phyloP scores from a whole-genome alignment of 2,113 vertebrate species.

The Cavia aperea region DNA sequence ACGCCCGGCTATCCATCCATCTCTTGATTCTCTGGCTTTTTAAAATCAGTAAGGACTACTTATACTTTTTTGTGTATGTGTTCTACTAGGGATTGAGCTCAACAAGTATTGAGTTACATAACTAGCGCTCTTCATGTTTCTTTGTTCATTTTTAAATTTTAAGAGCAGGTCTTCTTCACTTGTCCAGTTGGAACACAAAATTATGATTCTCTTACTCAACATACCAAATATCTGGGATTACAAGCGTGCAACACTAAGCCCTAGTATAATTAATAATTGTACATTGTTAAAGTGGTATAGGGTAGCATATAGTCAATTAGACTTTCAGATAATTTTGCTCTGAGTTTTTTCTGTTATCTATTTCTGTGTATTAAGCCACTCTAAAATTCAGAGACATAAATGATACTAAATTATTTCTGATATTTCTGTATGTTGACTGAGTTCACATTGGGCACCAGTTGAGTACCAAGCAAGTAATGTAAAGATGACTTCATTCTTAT shows the following conservation, averaged over 20 bases:
- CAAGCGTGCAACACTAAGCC: neutral
- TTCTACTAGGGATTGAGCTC: neutral
- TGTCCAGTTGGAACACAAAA: neutral
- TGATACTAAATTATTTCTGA: neutral
- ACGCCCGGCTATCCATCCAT: neutral
- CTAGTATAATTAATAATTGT: neutral
- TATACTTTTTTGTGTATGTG: neutral
- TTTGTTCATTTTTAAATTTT: neutral
- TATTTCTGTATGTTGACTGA: neutral
- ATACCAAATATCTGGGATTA: neutral
- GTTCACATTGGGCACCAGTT: neutral
- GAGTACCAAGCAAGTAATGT: neutral
- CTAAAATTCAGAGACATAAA: neutral
- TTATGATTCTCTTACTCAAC: neutral
- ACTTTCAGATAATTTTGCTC: neutral
- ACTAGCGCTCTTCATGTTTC: too few relatives aligned
- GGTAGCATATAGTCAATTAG: neutral
- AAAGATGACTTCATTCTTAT: neutral
- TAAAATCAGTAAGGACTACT: neutral
- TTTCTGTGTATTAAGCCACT: neutral
- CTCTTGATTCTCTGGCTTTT: neutral
- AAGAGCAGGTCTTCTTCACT: neutral
- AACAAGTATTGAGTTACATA: neutral
- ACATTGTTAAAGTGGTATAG: neutral
- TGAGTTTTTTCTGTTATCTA: neutral